Evolutionary conservation across 2,888 invertebrate genomes (phyloP), one percentile per base, ranked within the genome.

Genomic region (Drosophila dives): DNA sequence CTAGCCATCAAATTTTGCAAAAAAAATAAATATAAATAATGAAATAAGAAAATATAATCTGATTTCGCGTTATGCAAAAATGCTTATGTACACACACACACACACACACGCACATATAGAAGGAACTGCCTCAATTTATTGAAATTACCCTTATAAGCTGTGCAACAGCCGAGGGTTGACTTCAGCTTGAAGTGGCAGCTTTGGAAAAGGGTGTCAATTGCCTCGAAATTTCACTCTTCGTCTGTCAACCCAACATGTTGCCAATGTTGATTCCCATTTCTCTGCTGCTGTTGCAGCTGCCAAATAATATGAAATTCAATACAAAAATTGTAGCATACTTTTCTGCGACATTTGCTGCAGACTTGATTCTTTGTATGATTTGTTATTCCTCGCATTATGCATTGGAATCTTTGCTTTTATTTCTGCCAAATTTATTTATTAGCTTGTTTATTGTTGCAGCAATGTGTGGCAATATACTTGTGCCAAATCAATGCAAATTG

Each of bases 241-340:
- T 60, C 75, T 90, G 92, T 92, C 91, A 91, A 82, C 82, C 85
- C 92, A 91, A 91, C 89, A 92, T 91, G 91, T 86, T 92, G 89
- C 91, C 86, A 74, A 61, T 63, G 71, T 49, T 55, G 77, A 80
- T 65, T 75, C 49, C 49, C 59, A 80, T 72, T 75, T 70, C 49
- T 40, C 45, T 45, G 29, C 50, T 29, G 12, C 38, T 73, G 40
- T 38, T 63, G 66, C 84, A 81, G 73, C 80, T 76, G 89, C 68
- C 84, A 74, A 73, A 66, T 59, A 64, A 80, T 86, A 81, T 84
- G 76, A 81, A 77, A 86, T 76, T 79, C 66, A 71, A 71, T 79
- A 64, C 64, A 72, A 65, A 55, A 64, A 62, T 54, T 67, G 60
- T 67, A 64, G 66, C 80, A 73, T 48, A 76, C 64, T 73, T 69